Evolutionary conservation across 2,113 vertebrate genomes (phyloP).

Genomic region (Chitala chitala): DNA sequence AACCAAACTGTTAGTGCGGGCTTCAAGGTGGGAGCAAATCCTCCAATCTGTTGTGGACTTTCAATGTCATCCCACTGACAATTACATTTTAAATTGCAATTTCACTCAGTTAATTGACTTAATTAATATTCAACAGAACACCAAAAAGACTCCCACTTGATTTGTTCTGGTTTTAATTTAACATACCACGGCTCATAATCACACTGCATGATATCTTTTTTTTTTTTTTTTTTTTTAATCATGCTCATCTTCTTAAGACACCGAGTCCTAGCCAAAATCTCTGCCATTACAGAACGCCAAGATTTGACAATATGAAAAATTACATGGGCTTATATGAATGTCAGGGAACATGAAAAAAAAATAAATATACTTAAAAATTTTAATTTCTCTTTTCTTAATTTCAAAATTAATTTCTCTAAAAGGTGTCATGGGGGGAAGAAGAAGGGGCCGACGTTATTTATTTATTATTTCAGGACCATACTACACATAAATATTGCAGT

Average conservation of each 20-base stretch:
- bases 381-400: no score
- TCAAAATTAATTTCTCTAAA: no score
- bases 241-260: conserved; percentile 31
- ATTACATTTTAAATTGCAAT: conserved; percentile 67
- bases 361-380: no score
- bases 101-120: conserved; percentile 67
- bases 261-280: conserved; percentile 9
- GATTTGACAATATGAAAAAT: neutral
- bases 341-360: neutral
- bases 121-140: conserved; percentile 72
- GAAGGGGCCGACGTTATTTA: no score
- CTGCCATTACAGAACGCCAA: neutral
- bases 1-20: conserved; percentile 49
- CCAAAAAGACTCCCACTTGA: conserved; percentile 59
- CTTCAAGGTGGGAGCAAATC: conserved; percentile 50
- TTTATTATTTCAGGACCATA: no score
- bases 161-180: conserved; percentile 68
- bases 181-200: conserved; percentile 67
- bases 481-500: no score
- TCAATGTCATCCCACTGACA: conserved; percentile 64
- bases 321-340: neutral
- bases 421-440: no score
- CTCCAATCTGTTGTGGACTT: conserved; percentile 55
- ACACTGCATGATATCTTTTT: conserved; percentile 41
- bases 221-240: conserved; percentile 37